Base-by-base conservation (phyloP, 2,113 vertebrate genomes). In the Gadus macrocephalus region DNA sequence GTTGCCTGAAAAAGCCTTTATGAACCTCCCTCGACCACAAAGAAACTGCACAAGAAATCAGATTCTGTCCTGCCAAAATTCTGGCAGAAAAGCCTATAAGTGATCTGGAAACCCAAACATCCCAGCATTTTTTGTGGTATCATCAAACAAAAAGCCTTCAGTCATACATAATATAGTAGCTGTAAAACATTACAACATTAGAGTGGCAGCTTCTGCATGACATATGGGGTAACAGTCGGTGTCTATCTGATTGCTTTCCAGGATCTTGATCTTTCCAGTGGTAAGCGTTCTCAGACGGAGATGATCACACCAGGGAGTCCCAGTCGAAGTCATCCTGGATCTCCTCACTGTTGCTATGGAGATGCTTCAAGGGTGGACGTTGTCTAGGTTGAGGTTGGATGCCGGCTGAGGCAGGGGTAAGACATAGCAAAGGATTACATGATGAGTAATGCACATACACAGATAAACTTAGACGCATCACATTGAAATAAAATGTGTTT, bases 311-410 rank as follows among this genome's bases (percentile, higher is more conserved):
- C 42, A 93, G 83, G 49, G 92, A 92, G 66, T 93, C 92, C 92
- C 92, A 93, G 76, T 93, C 91, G 64, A 93, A 93, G 79, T 93
- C 92, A 0, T 93, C 92, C 80, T 90, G 91, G 79, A 93, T 71
- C 86, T 93, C 92, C 76, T 93, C 92, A 2, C 92, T 93, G 87
- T 90, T 92, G 86, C 88, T 91, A 61, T 91, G 91, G 63, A 90
- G 84, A 64, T 79, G 83, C 85, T 89, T 91, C 38, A 92, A 75
- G 4, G 88, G 85, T 12, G 87, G 89, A 49, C 76, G 91, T n/a
- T 72, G 82, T 42, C 80, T 84, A 0, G 85, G 64, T 68, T 85
- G 91, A 73, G 87, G 73, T 64, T 88, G 90, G 62, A 87, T 68
- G 62, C 80, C 88, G 53, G 80, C 89, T 88, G 79, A 69, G 55